Conservation (phyloP, 2,888 invertebrate species). For the Caenorhabditis drosophilae region DNA sequence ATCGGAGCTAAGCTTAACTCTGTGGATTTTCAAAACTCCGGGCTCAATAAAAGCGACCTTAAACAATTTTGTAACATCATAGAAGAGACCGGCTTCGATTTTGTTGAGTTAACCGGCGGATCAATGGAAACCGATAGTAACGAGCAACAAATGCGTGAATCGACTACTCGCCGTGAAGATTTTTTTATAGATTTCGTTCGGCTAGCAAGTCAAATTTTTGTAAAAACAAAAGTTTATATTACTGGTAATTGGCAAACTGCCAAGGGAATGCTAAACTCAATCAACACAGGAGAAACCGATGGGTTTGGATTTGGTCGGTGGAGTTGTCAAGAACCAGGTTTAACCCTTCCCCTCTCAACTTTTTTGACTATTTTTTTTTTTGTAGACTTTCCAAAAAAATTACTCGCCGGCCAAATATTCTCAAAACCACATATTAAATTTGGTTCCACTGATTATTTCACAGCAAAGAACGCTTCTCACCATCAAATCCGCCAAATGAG, state of each 20-base stretch:
- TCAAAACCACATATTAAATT: slow-evolving; percentile 16
- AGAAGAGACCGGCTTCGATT: slow-evolving; percentile 51
- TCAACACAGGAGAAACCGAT: slow-evolving; percentile 42
- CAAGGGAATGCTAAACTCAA: slow-evolving; percentile 45
- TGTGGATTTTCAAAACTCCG: slow-evolving; percentile 55
- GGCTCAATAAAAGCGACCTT: slow-evolving; percentile 46
- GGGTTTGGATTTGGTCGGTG: slow-evolving; percentile 54
- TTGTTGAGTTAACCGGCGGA: slow-evolving; percentile 61
- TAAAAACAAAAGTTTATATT: slow-evolving; percentile 38
- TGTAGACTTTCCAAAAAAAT: slow-evolving; percentile 26
- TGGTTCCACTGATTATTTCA: slow-evolving; percentile 17
- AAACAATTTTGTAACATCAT: slow-evolving; percentile 18
- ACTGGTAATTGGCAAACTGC: slow-evolving; percentile 58
- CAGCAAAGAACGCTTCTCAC: slow-evolving; percentile 19
- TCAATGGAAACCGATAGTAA: slow-evolving; percentile 47
- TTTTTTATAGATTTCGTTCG: slow-evolving; percentile 56
- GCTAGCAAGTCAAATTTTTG: slow-evolving; percentile 19
- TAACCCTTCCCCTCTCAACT: too few relatives aligned
- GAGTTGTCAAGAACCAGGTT: slow-evolving; percentile 53
- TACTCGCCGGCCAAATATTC: slow-evolving; percentile 11
- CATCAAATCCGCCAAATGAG: slow-evolving; percentile 21
- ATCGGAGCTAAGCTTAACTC: slow-evolving; percentile 60
- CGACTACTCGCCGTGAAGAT: slow-evolving; percentile 51
- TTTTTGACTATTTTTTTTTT: too few relatives aligned
- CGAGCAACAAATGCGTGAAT: slow-evolving; percentile 32